These are phyloP conservation scores for Thamnophis elegans DNA, from an alignment of 2,797 vertebrate genomes.

Conservation along the genomic window DNA sequence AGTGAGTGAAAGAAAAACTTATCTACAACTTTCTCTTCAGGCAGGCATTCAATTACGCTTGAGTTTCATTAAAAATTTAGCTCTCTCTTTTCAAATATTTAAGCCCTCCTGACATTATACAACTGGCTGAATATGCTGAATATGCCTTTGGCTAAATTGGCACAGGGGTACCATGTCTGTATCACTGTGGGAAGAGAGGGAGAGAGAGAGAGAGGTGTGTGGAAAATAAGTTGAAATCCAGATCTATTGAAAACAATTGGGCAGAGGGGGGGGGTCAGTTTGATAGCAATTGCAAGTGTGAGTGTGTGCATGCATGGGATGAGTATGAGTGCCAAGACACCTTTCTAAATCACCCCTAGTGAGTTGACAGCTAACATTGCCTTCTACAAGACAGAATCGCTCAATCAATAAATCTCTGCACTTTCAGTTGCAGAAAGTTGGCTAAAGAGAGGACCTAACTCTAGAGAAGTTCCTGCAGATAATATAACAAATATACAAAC, in stretches of 20 bases:
- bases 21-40: conserved; percentile 37
- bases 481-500: neutral
- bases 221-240: neutral
- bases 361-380: conserved; percentile 25
- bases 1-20: conserved; percentile 11
- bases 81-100: conserved; percentile 45
- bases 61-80: conserved; percentile 59
- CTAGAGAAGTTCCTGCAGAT: neutral
- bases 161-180: neutral
- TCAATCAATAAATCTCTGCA: conserved; percentile 17
- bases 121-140: conserved; percentile 10
- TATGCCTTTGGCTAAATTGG: neutral
- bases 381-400: conserved; percentile 7
- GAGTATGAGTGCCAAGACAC: conserved; percentile 4
- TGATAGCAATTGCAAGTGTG: neutral
- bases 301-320: neutral
- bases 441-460: neutral
- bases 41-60: conserved; percentile 62
- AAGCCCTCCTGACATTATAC: conserved; percentile 37
- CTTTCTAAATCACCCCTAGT: conserved; percentile 9
- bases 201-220: no score
- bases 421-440: conserved; percentile 10
- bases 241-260: neutral
- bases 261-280: neutral
- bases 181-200: neutral